Conservation (phyloP, 2,888 invertebrate genomes). For the Petrolisthes manimaculis region DNA sequence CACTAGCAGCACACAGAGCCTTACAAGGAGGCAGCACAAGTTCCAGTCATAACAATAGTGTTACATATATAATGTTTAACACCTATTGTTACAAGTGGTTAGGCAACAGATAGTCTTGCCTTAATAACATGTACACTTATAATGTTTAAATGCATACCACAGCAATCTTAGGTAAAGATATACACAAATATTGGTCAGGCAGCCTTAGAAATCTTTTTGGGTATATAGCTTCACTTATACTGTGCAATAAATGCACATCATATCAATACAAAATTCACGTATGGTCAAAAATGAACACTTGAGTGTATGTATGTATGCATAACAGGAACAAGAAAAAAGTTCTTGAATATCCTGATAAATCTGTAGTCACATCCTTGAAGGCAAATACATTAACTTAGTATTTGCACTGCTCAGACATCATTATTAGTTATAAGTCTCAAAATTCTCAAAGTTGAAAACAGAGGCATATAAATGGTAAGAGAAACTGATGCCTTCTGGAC, state of each 20-base stretch:
- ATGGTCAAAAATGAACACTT: constrained; percentile 28
- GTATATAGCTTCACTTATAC: constrained; percentile 21
- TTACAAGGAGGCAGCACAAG: constrained; percentile 34
- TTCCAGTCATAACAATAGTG: constrained; percentile 36
- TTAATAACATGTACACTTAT: constrained; percentile 35
- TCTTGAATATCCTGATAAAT: constrained; percentile 30
- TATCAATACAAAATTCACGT: constrained; percentile 36
- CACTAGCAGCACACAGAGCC: constrained; percentile 40
- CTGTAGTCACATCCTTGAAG: constrained; percentile 6
- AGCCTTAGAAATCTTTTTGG: constrained; percentile 37
- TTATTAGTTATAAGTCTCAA: too few relatives aligned
- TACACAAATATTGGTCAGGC: constrained; percentile 51
- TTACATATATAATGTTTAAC: constrained; percentile 42
- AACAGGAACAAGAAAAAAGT: constrained; percentile 32
- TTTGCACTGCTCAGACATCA: too few relatives aligned
- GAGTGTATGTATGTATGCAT: constrained; percentile 39
- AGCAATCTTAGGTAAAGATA: constrained; percentile 54
- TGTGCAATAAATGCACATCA: constrained; percentile 19
- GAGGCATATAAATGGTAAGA: neutral
- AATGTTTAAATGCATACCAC: constrained; percentile 58
- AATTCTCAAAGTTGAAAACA: neutral
- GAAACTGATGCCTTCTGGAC: neutral
- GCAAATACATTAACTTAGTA: constrained; percentile 3
- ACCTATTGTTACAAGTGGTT: constrained; percentile 45
- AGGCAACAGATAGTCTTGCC: constrained; percentile 45